phyloP scores from a whole-genome alignment of 2,797 vertebrate species.

The Hephaestus fuliginosus region DNA sequence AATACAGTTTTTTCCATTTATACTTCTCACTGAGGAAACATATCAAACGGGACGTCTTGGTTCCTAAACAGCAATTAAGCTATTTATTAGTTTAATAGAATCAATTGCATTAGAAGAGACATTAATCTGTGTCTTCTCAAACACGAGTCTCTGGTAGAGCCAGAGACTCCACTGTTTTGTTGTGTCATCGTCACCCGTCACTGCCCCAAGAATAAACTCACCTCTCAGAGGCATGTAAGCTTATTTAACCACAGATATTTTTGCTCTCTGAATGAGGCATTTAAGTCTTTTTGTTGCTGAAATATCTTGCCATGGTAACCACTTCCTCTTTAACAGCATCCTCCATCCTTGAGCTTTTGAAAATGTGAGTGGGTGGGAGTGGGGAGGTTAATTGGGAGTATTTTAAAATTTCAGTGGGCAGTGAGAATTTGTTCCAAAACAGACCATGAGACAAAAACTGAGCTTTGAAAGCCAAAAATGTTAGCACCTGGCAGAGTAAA shows the following conservation, averaged over 20 bases:
- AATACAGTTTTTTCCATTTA: neutral
- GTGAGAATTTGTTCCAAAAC: constrained; percentile 52
- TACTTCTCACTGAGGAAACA: neutral
- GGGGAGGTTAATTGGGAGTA: constrained; percentile 57
- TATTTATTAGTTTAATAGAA: neutral
- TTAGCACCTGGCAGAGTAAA: constrained; percentile 42
- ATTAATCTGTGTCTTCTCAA: neutral
- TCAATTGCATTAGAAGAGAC: neutral
- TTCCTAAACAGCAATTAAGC: neutral
- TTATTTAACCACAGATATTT: constrained; percentile 34
- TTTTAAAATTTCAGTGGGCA: constrained; percentile 64
- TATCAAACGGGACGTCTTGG: neutral
- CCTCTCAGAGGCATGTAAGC: neutral
- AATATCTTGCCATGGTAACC: constrained; percentile 66
- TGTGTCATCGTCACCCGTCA: constrained; percentile 4
- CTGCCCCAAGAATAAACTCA: constrained; percentile 11
- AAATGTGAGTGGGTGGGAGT: constrained; percentile 51
- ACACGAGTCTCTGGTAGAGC: neutral
- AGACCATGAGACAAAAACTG: constrained; percentile 1
- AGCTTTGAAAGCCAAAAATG: constrained; percentile 41
- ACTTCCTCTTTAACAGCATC: constrained; percentile 39
- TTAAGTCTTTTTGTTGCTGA: constrained; percentile 30
- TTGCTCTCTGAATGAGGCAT: constrained; percentile 35
- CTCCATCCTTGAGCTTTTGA: constrained; percentile 55
- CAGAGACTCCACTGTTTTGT: neutral